Evolutionary conservation across 1,140 invertebrate species (phyloP).

Genomic region (Leptinotarsa texana): DNA sequence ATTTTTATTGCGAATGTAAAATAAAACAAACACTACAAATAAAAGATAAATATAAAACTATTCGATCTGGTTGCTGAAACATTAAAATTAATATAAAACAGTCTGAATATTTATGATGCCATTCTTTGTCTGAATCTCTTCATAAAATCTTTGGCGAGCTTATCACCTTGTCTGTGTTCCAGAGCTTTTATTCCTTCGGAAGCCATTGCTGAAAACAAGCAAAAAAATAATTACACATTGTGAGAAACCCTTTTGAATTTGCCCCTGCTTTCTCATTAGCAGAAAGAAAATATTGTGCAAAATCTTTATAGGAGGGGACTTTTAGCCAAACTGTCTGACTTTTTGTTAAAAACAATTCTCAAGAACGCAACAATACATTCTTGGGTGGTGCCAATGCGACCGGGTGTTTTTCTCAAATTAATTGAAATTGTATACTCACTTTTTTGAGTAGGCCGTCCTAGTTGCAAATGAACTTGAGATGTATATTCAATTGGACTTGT

Average conservation of each 20-base stretch:
- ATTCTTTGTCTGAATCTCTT: slow-evolving; percentile 76
- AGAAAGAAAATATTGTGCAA: no score
- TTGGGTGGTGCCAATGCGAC: no score
- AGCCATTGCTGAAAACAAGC: slow-evolving; percentile 63
- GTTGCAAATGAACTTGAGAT: slow-evolving; percentile 76
- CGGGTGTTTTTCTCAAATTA: no score
- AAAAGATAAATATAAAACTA: neutral
- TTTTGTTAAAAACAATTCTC: no score
- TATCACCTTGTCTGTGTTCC: slow-evolving; percentile 84
- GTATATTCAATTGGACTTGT: slow-evolving; percentile 66
- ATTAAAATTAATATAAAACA: neutral
- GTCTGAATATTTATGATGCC: slow-evolving; percentile 32
- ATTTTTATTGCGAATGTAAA: neutral
- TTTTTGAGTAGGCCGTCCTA: slow-evolving; percentile 77
- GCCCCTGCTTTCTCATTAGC: no score
- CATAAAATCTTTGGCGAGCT: slow-evolving; percentile 87
- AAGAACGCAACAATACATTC: no score
- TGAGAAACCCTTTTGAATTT: no score
- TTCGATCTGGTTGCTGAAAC: neutral
- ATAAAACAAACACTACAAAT: neutral
- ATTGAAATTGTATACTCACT: slow-evolving; percentile 59
- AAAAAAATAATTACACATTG: neutral
- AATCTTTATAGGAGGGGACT: no score
- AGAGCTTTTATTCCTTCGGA: slow-evolving; percentile 76
- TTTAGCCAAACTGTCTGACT: no score